Evolutionary conservation across 2,797 vertebrate genomes (phyloP).

Genomic region (Orientallactaga sibirica): DNA sequence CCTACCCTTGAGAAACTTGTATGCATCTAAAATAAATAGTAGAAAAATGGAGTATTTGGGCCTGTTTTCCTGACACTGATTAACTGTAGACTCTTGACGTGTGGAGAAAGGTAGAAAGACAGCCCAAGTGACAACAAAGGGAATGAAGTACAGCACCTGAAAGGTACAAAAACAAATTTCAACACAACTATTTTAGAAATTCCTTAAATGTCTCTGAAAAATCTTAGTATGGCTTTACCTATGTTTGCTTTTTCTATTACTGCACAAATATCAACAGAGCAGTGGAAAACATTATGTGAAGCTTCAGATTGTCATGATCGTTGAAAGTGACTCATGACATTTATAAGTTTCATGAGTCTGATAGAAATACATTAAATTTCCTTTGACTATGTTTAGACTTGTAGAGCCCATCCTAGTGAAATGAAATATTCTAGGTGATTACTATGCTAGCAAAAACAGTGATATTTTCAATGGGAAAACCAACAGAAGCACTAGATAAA

Average conservation of each 20-base stretch:
- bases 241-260: not conserved
- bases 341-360: too few species aligned
- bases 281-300: not conserved
- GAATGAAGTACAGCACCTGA: not conserved
- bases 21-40: not conserved
- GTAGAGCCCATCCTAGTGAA: not conserved
- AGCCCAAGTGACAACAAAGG: not conserved
- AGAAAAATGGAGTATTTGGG: not conserved
- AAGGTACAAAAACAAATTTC: not conserved
- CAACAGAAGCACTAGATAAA: not conserved
- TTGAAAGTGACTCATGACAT: not conserved
- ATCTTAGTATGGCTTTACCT: not conserved
- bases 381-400: not conserved
- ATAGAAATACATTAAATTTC: not conserved
- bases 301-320: accelerated
- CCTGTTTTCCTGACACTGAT: not conserved
- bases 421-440: not conserved
- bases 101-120: not conserved
- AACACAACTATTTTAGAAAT: not conserved
- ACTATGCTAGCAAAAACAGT: not conserved
- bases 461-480: not conserved
- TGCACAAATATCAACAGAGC: not conserved
- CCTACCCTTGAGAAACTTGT: not conserved
- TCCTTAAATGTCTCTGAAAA: not conserved
- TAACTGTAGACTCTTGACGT: not conserved